Evolutionary conservation across 2,888 invertebrate genomes (phyloP).

Genomic region (Notocelia uddmanniana): DNA sequence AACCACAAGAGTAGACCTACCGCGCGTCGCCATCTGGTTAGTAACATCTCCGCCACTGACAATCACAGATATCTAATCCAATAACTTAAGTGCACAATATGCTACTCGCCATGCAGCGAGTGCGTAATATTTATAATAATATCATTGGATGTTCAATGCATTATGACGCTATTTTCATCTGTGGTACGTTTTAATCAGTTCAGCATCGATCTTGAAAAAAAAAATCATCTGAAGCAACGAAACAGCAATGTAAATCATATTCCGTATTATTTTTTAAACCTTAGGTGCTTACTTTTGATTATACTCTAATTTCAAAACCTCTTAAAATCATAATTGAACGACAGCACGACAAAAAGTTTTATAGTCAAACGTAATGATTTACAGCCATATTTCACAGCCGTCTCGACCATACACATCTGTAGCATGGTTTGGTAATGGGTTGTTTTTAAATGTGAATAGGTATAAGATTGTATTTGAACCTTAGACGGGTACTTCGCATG

Average conservation of each 20-base stretch:
- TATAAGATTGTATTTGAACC: slow-evolving; percentile 30
- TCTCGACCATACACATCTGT: slow-evolving; percentile 51
- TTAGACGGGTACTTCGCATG: slow-evolving; percentile 2
- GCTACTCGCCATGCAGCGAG: slow-evolving; percentile 47
- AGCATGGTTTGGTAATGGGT: slow-evolving; percentile 44
- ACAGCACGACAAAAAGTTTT: slow-evolving; percentile 73
- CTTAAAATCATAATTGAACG: slow-evolving; percentile 54
- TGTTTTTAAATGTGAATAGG: slow-evolving; percentile 38
- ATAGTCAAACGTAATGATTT: slow-evolving; percentile 73
- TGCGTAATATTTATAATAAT: slow-evolving; percentile 3
- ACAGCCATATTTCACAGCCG: slow-evolving; percentile 73
- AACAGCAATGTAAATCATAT: slow-evolving; percentile 10
- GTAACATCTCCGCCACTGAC: slow-evolving; percentile 75
- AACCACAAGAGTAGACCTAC: slow-evolving; percentile 64
- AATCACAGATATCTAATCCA: slow-evolving; percentile 73
- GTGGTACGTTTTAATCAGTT: slow-evolving; percentile 2
- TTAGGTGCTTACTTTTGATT: slow-evolving; percentile 36
- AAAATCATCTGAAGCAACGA: background rate
- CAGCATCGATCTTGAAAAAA: background rate
- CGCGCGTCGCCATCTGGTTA: slow-evolving; percentile 80
- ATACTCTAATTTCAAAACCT: slow-evolving; percentile 52
- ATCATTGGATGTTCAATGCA: background rate
- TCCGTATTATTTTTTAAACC: background rate
- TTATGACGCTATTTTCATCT: slow-evolving; percentile 24
- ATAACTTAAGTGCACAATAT: slow-evolving; percentile 55